Percentiles rank a stretch among this genome's conserved stretches.
These are phyloP conservation scores for Gari tellinella DNA, from an alignment of 2,888 invertebrate genomes.

Conservation along the genomic window DNA sequence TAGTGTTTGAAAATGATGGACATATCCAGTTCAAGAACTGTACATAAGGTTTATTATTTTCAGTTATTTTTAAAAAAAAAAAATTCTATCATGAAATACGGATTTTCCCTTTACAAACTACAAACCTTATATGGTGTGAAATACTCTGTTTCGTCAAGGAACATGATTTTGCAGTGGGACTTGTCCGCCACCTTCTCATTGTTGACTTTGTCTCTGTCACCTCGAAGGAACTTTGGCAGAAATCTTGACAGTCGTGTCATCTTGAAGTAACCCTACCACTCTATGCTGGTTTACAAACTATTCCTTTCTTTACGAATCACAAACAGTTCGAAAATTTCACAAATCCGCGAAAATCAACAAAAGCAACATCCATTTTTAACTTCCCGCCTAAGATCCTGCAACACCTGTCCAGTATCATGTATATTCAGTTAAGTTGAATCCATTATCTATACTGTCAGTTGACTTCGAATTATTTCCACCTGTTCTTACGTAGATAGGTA, in stretches of 20 bases:
- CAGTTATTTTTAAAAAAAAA: too few species aligned
- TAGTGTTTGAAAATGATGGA: too few species aligned
- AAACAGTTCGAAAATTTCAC: background rate
- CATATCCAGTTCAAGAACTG: too few species aligned
- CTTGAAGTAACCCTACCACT: background rate
- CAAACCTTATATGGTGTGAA: constrained; percentile 74
- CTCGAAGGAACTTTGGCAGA: constrained; percentile 74
- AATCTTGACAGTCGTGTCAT: constrained; percentile 71
- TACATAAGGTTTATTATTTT: too few species aligned
- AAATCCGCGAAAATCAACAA: background rate
- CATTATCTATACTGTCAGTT: background rate
- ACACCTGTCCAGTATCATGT: background rate
- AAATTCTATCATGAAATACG: too few species aligned
- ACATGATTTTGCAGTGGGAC: constrained; percentile 65
- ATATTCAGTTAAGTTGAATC: background rate
- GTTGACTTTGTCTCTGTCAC: constrained; percentile 64
- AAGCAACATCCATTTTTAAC: background rate
- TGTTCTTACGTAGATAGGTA: background rate
- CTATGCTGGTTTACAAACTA: too few species aligned
- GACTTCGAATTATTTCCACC: background rate
- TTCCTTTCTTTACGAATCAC: background rate
- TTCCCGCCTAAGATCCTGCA: background rate
- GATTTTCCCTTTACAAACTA: too few species aligned
- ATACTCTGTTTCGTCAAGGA: constrained; percentile 77
- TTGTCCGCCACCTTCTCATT: constrained; percentile 57